Base-by-base conservation (phyloP, 2,888 invertebrate species). In the Aleiodes alternator region DNA sequence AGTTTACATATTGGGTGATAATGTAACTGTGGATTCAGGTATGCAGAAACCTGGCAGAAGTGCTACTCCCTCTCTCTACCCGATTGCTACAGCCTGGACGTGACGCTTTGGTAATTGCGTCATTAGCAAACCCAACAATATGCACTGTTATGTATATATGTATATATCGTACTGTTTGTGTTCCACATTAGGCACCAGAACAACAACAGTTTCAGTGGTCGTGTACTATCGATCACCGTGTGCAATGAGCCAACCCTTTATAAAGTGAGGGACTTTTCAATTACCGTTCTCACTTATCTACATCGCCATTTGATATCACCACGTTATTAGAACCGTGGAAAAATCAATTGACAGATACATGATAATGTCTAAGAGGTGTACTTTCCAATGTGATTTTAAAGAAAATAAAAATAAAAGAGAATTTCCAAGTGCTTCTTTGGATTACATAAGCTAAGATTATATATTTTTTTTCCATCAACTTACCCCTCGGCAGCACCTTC, bases 401-500 rank as follows among this genome's bases (percentile, higher is more conserved):
- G 23, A 23, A 23, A 23, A 23, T 23, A 23, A 23, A 23, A 23
- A 23, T 23, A 1, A 1, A 23, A 23, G 2, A 23, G 2, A 23
- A 23, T 2, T 23, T 2, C 23, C 23, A 23, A 23, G 23, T 23
- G 23, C 3, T 38, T 38, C 5, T 14, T 12, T 12, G 4, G 14
- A 14, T 61, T 11, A 14, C 7, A 14, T 43, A 12, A 12, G 4
- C 38, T 2, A 7, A 1, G 43, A 23, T 23, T 64, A 48, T 14
- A 53, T n/a, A 53, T 5, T 53, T 53, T 53, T 23, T 23, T 23
- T 23, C n/a, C n/a, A 14, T 16, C 6, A 34, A 87, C 87, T 86
- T 79, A 87, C 88, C 86, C 82, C 66, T 85, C 84, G 8, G 77
- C 78, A 0, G 73, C 71, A 61, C 80, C 81, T 77, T 87, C 86